Evolutionary conservation across 2,113 vertebrate species (phyloP).

Genomic region (Microcebus tavaratra): DNA sequence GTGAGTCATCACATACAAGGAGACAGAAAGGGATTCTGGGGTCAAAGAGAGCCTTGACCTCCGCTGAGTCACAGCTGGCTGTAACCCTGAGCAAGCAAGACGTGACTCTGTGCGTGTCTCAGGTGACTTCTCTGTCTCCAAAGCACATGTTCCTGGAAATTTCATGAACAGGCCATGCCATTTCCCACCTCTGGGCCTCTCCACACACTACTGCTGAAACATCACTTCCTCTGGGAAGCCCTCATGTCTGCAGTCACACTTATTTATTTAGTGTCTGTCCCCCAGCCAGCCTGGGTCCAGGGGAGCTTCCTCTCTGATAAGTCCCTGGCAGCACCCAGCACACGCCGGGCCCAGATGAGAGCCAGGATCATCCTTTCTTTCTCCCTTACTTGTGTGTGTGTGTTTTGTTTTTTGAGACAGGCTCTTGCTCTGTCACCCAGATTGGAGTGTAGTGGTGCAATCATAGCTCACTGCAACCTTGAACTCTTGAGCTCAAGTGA

Average conservation of each 20-base stretch:
- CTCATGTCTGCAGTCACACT: background rate
- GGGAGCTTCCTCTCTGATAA: background rate
- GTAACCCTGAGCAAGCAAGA: background rate
- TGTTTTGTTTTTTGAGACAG: no score
- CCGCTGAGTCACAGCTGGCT: conserved; percentile 20
- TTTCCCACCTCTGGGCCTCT: background rate
- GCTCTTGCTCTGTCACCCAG: no score
- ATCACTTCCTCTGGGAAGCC: background rate
- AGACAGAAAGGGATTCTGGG: background rate
- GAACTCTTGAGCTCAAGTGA: no score
- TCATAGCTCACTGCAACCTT: no score
- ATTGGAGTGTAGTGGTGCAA: no score
- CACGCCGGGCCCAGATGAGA: background rate
- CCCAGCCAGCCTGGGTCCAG: background rate
- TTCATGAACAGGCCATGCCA: background rate
- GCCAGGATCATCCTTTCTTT: background rate
- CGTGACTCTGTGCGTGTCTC: background rate
- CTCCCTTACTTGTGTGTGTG: background rate
- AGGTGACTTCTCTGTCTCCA: background rate
- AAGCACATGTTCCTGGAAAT: background rate
- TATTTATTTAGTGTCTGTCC: background rate
- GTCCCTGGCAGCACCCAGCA: background rate
- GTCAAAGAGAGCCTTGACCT: background rate
- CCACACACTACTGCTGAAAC: background rate
- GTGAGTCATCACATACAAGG: background rate